Base-by-base conservation (phyloP, 2,113 vertebrate species). In the Uropsilus gracilis region DNA sequence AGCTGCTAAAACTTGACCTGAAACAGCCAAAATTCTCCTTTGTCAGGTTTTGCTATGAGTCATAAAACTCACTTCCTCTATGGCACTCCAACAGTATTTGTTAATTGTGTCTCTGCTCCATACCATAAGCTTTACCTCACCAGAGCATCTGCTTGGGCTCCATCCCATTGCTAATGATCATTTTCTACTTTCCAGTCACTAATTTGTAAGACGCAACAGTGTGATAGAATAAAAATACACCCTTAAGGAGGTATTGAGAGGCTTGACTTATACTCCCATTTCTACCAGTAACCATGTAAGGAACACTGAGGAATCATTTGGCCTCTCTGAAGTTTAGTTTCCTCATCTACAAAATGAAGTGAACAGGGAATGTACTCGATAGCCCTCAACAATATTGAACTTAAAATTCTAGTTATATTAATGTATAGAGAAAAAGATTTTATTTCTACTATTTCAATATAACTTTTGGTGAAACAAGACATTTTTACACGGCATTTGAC, bases 121-220 rank as follows among this genome's bases (percentile, higher is more conserved):
- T 90, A 69, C 72, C 68, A 53, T 86, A 86, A 92, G 76, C 82
- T 72, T 87, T 22, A 53, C 89, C 69, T 93, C 61, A n/a, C 42
- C n/a, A 86, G 72, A 92, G 48, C 89, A 91, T 96, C 94, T 95
- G 75, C 81, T 90, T 57, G 46, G 32, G 77, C 30, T 90, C 53
- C 48, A n/a, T 26, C 18, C 32, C 1, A 0, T 71, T 24, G 34
- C 55, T 81, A 95, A 94, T 82, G 59, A 90, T 81, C 63, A 53
- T 80, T 90, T 93, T 73, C 83, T 90, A 73, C 91, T 96, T 92
- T 96, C 73, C 86, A 90, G 46, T 94, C 64, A 95, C 72, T 96
- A 77, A 92, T 72, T 90, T 94, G 92, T 90, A 84, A 92, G 72
- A 90, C 71, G 63, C 48, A 61, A 28, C 85, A 42, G n/a, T 68